Conservation (phyloP, 2,888 invertebrate genomes). For the Deilephila porcellus region DNA sequence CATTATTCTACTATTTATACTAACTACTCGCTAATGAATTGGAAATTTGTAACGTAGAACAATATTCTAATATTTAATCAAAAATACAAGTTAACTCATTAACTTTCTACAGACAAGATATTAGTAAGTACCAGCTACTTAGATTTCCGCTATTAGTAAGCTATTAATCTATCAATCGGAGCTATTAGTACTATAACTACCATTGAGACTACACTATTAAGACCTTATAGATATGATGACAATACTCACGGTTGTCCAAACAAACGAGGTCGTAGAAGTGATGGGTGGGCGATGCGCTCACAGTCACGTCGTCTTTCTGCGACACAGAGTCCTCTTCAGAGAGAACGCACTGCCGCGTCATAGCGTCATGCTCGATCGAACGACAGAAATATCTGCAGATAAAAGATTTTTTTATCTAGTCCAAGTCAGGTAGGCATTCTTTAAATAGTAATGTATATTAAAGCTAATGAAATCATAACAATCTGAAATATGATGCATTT, state of each 20-base stretch:
- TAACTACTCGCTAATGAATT: too few relatives aligned
- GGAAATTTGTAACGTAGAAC: too few relatives aligned
- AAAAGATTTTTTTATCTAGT: background rate
- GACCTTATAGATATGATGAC: conserved; percentile 12
- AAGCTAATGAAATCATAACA: too few relatives aligned
- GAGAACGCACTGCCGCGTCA: conserved; percentile 93
- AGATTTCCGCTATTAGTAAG: background rate
- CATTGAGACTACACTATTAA: conserved; percentile 27
- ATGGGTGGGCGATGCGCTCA: conserved; percentile 93
- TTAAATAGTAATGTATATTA: too few relatives aligned
- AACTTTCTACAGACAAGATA: background rate
- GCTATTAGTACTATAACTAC: conserved; percentile 34
- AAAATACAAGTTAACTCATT: background rate
- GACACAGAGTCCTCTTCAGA: conserved; percentile 96
- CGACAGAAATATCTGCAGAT: conserved; percentile 89
- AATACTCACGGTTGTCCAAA: conserved; percentile 93
- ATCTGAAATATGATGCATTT: too few relatives aligned
- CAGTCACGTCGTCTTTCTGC: conserved; percentile 94
- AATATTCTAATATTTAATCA: too few relatives aligned
- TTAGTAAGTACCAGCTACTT: background rate
- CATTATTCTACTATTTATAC: background rate
- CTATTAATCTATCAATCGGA: background rate
- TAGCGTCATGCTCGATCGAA: conserved; percentile 95
- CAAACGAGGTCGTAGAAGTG: conserved; percentile 96
- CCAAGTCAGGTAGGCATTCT: background rate